Base-by-base conservation (phyloP, 2,888 invertebrate species). In the Pelosia muscerda region DNA sequence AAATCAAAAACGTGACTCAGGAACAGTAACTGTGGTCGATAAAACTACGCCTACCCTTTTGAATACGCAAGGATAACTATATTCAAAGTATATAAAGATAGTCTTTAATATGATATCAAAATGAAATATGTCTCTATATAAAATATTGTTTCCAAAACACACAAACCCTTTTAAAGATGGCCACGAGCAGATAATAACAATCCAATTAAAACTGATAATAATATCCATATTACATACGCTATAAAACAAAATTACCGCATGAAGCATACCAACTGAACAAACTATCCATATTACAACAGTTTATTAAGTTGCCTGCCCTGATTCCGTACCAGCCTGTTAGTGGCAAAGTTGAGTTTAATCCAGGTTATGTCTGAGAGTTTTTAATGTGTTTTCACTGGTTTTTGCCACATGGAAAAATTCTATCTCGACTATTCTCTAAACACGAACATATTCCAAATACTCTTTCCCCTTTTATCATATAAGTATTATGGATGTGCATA, bases 191-290 rank as follows among this genome's bases (percentile, higher is more conserved):
- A 49, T 49, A 19, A n/a, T 49, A 49, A n/a, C 49, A 49, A 49
- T 49, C 49, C 49, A n/a, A 49, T 49, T 49, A 49, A 9, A 49
- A 49, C 19, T 19, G 6, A 49, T 49, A 49, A n/a, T 49, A 3
- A 49, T 49, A 49, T n/a, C n/a, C 9, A 8, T n/a, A 49, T 49
- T 49, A 49, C n/a, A 49, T 9, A 19, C 49, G 2, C 8, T n/a
- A n/a, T 49, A 49, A 49, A 49, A n/a, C 49, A n/a, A 49, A 49
- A 49, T 49, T 49, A 49, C 49, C 49, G 9, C n/a, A 49, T 49
- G 49, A 49, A 49, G n/a, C 49, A 49, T 49, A 49, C n/a, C n/a
- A 19, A 9, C 8, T 49, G 11, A 11, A 42, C 42, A 9, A 49
- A 49, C 49, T 49, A 49, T 49, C n/a, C 49, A 9, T n/a, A 49